phyloP scores from a whole-genome alignment of 2,113 vertebrate species.

The Herpetotheres cachinnans region DNA sequence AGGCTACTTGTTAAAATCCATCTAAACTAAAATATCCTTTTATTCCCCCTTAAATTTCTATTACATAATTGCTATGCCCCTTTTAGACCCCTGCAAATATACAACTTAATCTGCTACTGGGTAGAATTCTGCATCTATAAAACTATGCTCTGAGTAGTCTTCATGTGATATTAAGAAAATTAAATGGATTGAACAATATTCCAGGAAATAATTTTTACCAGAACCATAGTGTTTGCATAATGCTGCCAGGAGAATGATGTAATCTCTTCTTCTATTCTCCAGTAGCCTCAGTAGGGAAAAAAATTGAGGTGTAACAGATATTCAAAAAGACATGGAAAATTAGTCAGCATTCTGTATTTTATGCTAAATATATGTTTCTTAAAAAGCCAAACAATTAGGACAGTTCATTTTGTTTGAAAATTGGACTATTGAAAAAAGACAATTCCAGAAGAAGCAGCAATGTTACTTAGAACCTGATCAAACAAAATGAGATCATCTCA shows the following conservation, averaged over 20 bases:
- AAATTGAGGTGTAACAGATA: background rate
- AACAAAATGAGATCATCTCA: background rate
- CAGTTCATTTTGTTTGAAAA: background rate
- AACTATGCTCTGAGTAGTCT: background rate
- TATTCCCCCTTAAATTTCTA: background rate
- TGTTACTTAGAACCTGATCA: background rate
- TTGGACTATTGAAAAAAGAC: background rate
- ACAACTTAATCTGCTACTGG: background rate
- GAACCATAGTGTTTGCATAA: background rate
- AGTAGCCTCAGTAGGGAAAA: background rate
- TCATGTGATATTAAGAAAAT: background rate
- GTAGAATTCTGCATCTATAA: background rate
- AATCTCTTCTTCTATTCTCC: background rate
- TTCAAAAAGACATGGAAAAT: background rate
- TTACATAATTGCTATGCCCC: background rate
- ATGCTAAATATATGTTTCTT: background rate
- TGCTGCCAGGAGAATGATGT: background rate
- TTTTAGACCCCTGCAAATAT: background rate
- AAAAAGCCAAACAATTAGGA: background rate
- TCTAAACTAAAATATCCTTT: background rate
- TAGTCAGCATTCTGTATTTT: background rate
- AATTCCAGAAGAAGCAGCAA: background rate
- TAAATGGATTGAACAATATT: accelerated
- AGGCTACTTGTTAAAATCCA: background rate
- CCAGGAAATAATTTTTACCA: background rate